Evolutionary conservation across 2,113 vertebrate genomes (phyloP).

Genomic region (Corapipo altera): DNA sequence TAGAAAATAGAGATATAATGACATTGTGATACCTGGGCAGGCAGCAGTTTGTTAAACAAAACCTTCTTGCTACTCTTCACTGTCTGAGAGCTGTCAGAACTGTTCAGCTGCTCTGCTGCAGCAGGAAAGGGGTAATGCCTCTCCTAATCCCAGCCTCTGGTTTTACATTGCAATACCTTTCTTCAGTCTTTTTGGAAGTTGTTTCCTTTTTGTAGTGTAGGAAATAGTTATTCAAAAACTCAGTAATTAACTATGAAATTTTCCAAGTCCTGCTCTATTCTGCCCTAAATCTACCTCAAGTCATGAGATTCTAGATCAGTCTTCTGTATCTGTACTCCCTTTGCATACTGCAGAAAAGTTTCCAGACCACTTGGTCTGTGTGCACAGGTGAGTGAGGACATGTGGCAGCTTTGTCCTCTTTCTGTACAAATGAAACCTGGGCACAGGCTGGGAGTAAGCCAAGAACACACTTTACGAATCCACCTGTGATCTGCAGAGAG

Average conservation of each 20-base stretch:
- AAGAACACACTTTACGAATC: background rate
- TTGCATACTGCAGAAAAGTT: background rate
- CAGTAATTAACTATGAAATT: background rate
- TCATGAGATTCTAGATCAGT: background rate
- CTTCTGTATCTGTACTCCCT: background rate
- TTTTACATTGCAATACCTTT: background rate
- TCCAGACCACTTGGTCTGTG: background rate
- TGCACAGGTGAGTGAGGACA: background rate
- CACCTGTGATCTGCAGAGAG: background rate
- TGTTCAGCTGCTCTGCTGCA: background rate
- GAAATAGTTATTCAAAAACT: background rate
- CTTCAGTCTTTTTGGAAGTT: background rate
- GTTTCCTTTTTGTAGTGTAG: background rate
- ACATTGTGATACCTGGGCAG: background rate
- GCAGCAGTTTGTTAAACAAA: background rate
- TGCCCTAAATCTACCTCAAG: background rate
- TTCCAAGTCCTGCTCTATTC: too few relatives aligned
- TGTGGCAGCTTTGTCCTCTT: background rate
- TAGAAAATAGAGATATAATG: background rate
- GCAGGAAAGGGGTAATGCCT: background rate
- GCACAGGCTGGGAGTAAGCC: background rate
- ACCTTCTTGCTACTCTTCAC: background rate
- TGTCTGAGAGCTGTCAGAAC: background rate
- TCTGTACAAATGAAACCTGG: background rate
- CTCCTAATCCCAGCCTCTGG: background rate